Percentiles rank a stretch among this genome's conserved stretches.
phyloP scores from a whole-genome alignment of 2,113 vertebrate species.

The Sorex araneus region DNA sequence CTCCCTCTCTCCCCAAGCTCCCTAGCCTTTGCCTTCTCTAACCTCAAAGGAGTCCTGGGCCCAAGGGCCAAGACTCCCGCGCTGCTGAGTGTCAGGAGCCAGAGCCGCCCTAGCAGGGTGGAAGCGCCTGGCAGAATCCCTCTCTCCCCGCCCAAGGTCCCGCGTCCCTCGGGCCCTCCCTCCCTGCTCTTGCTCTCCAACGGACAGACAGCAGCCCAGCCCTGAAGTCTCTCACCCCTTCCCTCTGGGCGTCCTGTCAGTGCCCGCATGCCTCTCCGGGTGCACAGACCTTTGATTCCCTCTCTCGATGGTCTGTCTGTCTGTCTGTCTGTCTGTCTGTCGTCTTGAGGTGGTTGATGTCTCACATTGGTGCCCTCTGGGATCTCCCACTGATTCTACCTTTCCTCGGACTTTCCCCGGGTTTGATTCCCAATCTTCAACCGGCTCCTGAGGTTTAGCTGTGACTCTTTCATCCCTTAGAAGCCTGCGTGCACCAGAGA shows the following conservation, averaged over 20 bases:
- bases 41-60: background rate
- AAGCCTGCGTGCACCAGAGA: background rate
- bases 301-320: background rate
- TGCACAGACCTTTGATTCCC: background rate
- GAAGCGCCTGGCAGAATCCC: background rate
- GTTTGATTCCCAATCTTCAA: too few species aligned
- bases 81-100: background rate
- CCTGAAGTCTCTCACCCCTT: constrained; percentile 2
- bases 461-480: background rate
- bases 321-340: background rate
- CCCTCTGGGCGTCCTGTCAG: background rate
- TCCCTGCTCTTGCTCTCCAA: background rate
- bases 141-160: background rate
- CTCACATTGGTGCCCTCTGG: background rate
- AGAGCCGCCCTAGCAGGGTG: background rate
- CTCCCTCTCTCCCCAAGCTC: too few species aligned
- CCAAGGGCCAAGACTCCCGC: background rate
- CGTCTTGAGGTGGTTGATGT: too few species aligned
- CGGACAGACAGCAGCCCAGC: background rate
- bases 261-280: background rate
- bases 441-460: too few species aligned
- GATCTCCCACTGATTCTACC: background rate
- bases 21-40: background rate
- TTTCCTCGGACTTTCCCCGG: background rate
- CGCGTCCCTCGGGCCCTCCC: background rate